Evolutionary conservation across 2,888 invertebrate species (phyloP).

Genomic region (Penaeus monodon): DNA sequence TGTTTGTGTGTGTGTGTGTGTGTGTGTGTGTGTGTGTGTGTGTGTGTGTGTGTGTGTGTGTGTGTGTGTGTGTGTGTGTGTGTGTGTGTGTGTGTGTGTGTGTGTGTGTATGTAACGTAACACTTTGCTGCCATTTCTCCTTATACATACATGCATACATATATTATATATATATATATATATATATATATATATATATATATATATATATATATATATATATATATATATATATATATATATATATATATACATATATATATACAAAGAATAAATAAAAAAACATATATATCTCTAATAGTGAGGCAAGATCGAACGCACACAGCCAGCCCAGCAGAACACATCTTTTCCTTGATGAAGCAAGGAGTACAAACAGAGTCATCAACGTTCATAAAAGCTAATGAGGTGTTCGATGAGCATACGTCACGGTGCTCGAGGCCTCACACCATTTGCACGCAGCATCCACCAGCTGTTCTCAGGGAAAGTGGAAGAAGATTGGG

Average conservation of each 20-base stretch:
- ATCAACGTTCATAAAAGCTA: too few species aligned
- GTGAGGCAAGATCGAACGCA: not conserved
- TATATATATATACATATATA: not conserved
- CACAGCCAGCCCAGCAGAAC: too few species aligned
- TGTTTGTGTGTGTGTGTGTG: not conserved
- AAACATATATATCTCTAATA: not conserved
- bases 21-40: constrained; percentile 20
- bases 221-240: constrained; percentile 4
- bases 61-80: constrained; percentile 9
- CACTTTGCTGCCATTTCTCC: not conserved
- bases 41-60: constrained; percentile 14
- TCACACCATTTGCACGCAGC: too few species aligned
- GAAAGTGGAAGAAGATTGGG: too few species aligned
- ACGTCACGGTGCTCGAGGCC: too few species aligned
- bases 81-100: constrained; percentile 6
- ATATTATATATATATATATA: constrained; percentile 26
- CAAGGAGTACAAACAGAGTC: too few species aligned
- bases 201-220: constrained; percentile 9
- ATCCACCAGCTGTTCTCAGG: too few species aligned
- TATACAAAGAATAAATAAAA: not conserved
- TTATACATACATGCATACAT: not conserved
- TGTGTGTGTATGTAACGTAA: not conserved
- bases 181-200: constrained; percentile 31
- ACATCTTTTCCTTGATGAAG: too few species aligned
- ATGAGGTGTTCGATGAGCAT: too few species aligned